These are phyloP conservation scores for Cladorhizidae sp. DNA, from an alignment of 37 sponge, comb jelly and placozoan species.

Conservation along the genomic window DNA sequence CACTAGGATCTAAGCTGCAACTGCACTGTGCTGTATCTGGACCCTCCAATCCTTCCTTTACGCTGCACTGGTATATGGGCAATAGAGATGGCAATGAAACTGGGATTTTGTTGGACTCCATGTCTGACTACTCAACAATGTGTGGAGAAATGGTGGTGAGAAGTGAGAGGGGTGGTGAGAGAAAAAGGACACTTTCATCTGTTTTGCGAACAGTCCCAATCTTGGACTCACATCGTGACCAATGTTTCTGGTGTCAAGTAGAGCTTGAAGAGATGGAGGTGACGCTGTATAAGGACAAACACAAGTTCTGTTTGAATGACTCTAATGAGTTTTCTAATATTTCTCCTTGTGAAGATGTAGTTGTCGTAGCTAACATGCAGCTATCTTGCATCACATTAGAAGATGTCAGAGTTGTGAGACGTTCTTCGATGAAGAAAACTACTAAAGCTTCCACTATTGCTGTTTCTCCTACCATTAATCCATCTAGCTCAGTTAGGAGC, in stretches of 20 bases:
- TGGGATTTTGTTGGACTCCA: not conserved
- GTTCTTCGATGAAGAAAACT: too few relatives aligned
- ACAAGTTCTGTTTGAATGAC: not conserved
- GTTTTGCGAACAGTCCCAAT: conserved; percentile 2
- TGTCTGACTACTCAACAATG: not conserved
- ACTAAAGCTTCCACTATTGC: too few relatives aligned
- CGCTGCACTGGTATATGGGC: conserved; percentile 5
- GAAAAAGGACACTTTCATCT: conserved; percentile 1
- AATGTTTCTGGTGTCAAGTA: conserved; percentile 17
- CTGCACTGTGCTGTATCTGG: conserved; percentile 14
- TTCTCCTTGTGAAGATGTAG: not conserved
- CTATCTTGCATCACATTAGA: not conserved
- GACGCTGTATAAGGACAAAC: not conserved
- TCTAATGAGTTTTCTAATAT: not conserved
- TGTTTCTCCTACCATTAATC: too few relatives aligned
- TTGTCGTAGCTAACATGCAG: not conserved
- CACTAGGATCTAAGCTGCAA: conserved; percentile 24
- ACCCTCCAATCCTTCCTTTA: conserved; percentile 2
- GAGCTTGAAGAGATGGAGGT: not conserved
- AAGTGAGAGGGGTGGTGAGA: not conserved
- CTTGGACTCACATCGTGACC: not conserved
- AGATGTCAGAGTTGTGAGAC: too few relatives aligned
- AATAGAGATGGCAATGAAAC: not conserved
- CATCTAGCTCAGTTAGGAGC: too few relatives aligned
- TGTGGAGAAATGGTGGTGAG: not conserved